These are phyloP conservation scores for Limenitis camilla DNA, from an alignment of 2,888 invertebrate genomes.

Conservation along the genomic window DNA sequence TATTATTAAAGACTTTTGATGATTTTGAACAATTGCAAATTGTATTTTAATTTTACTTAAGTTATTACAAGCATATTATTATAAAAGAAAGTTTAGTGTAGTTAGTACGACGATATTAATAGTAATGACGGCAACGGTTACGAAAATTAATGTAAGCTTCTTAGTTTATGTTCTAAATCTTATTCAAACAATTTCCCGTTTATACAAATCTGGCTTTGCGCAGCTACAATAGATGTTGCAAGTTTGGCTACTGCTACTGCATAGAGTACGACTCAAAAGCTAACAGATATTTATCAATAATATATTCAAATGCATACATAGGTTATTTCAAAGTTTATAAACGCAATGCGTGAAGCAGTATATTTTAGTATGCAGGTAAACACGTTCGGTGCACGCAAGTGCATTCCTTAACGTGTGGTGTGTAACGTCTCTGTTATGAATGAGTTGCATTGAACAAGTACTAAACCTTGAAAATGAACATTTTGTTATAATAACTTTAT, in stretches of 20 bases:
- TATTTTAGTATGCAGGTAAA: not conserved
- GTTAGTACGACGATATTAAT: not conserved
- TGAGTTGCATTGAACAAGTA: conserved; percentile 2
- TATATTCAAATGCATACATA: too few species aligned
- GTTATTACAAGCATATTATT: too few species aligned
- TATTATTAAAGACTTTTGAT: too few species aligned
- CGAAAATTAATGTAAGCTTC: conserved; percentile 1
- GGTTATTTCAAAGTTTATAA: not conserved
- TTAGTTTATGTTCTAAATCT: conserved; percentile 1
- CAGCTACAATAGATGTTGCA: not conserved
- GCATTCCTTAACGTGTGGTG: conserved; percentile 26
- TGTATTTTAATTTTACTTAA: too few species aligned
- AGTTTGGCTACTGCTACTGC: not conserved
- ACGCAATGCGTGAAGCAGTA: not conserved
- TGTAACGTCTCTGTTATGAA: conserved; percentile 15
- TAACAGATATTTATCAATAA: too few species aligned
- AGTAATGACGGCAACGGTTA: not conserved
- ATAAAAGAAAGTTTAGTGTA: too few species aligned
- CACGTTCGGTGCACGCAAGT: conserved; percentile 13
- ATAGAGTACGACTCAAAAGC: too few species aligned
- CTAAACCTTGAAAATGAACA: not conserved
- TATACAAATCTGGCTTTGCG: not conserved
- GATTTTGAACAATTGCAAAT: too few species aligned
- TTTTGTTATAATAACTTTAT: not conserved
- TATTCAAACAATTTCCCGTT: not conserved